phyloP scores from a whole-genome alignment of 2,888 invertebrate genomes.

The Selenia dentaria region DNA sequence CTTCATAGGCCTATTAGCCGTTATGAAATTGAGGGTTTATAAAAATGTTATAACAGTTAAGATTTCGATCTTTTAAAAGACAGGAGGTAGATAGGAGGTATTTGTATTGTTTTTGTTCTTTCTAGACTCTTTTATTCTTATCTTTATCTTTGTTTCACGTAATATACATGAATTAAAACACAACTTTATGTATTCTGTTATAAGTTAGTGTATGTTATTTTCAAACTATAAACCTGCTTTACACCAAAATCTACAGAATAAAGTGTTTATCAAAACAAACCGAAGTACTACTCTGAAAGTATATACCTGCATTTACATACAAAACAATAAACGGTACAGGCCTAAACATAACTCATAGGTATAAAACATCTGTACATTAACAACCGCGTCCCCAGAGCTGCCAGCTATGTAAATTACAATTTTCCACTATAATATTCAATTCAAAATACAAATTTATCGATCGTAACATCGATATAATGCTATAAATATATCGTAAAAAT shows the following conservation, averaged over 20 bases:
- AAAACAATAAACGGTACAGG: slow-evolving; percentile 10
- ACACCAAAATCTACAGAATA: not conserved
- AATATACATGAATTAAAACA: too few species aligned
- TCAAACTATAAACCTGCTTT: too few species aligned
- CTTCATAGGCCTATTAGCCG: not conserved
- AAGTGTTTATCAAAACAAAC: not conserved
- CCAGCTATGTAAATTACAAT: slow-evolving; percentile 25
- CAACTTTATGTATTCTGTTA: too few species aligned
- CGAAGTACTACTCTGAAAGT: slow-evolving; percentile 2
- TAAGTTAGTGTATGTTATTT: too few species aligned
- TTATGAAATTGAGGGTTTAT: slow-evolving; percentile 10
- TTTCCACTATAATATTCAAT: slow-evolving; percentile 30
- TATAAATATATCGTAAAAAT: slow-evolving; percentile 51
- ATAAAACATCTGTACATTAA: slow-evolving; percentile 17
- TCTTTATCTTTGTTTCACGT: too few species aligned
- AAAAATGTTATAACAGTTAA: slow-evolving; percentile 1
- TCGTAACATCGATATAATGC: slow-evolving; percentile 43
- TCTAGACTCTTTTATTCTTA: too few species aligned
- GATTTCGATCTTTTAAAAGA: slow-evolving; percentile 19
- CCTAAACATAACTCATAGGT: slow-evolving; percentile 8
- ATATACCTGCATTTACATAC: slow-evolving; percentile 6
- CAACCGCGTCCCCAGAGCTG: slow-evolving; percentile 6
- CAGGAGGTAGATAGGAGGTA: too few species aligned
- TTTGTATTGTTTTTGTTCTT: too few species aligned
- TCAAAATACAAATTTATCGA: slow-evolving; percentile 39